Evolutionary conservation across 1,140 invertebrate species (phyloP).

Genomic region (Drosophila azteca): DNA sequence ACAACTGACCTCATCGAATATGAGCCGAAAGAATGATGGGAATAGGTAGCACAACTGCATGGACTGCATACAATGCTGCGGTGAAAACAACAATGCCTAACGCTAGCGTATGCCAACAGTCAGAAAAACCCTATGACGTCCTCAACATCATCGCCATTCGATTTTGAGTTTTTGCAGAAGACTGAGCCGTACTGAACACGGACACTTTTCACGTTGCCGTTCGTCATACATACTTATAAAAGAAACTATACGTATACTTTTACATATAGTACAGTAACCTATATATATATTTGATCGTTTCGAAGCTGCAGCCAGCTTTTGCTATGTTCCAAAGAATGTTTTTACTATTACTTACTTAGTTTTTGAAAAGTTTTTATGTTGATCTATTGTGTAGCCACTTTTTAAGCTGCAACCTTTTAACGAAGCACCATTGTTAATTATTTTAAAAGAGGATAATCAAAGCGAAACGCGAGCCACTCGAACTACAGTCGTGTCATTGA

Average conservation of each 20-base stretch:
- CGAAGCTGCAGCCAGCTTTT: constrained; percentile 54
- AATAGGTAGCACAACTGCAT: constrained; percentile 84
- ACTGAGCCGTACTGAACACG: constrained; percentile 68
- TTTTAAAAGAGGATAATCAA: constrained; percentile 61
- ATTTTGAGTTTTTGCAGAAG: constrained; percentile 77
- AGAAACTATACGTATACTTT: constrained; percentile 47
- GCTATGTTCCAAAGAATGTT: constrained; percentile 73
- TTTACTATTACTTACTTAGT: constrained; percentile 35
- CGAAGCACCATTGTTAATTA: constrained; percentile 64
- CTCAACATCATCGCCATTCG: constrained; percentile 47
- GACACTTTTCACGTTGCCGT: constrained; percentile 79
- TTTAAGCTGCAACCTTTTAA: constrained; percentile 58
- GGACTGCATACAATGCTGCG: constrained; percentile 84
- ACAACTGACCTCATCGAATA: constrained; percentile 80
- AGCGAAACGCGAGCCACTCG: constrained; percentile 24
- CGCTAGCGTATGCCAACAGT: constrained; percentile 59
- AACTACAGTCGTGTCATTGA: constrained; percentile 65
- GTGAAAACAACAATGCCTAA: constrained; percentile 83
- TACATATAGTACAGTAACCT: constrained; percentile 23
- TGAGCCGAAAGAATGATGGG: constrained; percentile 78
- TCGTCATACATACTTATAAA: constrained; percentile 71
- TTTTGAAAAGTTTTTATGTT: constrained; percentile 48
- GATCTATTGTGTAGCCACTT: constrained; percentile 38
- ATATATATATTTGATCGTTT: constrained; percentile 43
- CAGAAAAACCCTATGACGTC: constrained; percentile 41